Base-by-base conservation (phyloP, 2,888 invertebrate species). In the Oeneis ivallda region DNA sequence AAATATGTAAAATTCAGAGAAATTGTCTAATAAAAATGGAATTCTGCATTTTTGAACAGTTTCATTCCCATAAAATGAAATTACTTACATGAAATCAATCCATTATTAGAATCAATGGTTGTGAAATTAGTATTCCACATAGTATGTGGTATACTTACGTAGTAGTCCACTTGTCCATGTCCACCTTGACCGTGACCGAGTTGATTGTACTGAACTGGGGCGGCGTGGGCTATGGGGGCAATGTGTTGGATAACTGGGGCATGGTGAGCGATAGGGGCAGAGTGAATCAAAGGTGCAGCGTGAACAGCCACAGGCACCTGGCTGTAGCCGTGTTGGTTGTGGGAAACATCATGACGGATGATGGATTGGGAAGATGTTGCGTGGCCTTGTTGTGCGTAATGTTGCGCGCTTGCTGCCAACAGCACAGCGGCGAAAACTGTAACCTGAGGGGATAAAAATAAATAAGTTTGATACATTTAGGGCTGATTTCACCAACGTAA, bases 101-200 rank as follows among this genome's bases (percentile, higher is more conserved):
- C 26, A 26, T 26, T 26, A 37, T 37, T 37, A 37, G 37, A 37
- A 9, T 37, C 37, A 37, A 37, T 37, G 37, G 7, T 1, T 8
- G 37, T 7, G 37, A 7, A 8, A 9, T 37, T 2, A 37, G 7
- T 37, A 37, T 37, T 37, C 37, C 9, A 7, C 4, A 37, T 9
- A 3, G 41, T 13, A 13, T 17, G 45, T 17, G 8, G 0, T 17
- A 19, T 39, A 64, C 81, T 77, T 76, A 84, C 85, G 58, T 84
- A 76, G 64, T 85, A 79, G 45, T 85, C 83, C 8, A 79, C 76
- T 60, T 83, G 80, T 57, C 47, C 47, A 47, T 47, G 47, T 17
- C 47, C 47, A 47, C 79, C 76, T 47, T 66, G 76, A 9, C 75
- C 72, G 15, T 82, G 74, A 15, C 76, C 71, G 5, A 68, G 60